phyloP scores from a whole-genome alignment of 1,140 invertebrate species.

The Caenorhabditis remanei region DNA sequence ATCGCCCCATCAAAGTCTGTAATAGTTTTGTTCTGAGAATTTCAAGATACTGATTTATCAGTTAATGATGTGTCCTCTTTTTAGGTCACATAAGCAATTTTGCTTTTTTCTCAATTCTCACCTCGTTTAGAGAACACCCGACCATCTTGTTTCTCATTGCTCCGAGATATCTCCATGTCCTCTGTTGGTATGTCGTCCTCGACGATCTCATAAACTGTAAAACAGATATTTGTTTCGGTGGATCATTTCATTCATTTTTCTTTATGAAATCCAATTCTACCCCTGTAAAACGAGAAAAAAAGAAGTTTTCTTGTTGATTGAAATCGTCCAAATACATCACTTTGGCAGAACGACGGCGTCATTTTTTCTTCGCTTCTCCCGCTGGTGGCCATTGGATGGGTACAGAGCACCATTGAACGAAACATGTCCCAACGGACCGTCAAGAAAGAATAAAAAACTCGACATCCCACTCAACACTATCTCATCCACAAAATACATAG shows the following conservation, averaged over 20 bases:
- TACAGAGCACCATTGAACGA: constrained; percentile 44
- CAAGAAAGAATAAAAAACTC: constrained; percentile 53
- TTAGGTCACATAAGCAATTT: no score
- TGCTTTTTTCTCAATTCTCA: background rate
- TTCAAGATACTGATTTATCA: background rate
- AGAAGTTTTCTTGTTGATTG: constrained; percentile 31
- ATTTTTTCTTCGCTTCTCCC: background rate
- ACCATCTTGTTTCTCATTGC: constrained; percentile 39
- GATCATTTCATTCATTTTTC: background rate
- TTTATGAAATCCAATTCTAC: background rate
- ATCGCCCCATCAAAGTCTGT: constrained; percentile 60
- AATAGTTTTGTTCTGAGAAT: background rate
- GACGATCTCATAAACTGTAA: constrained; percentile 49
- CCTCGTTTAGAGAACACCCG: constrained; percentile 33
- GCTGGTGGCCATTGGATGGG: background rate
- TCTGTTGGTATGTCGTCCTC: constrained; percentile 43
- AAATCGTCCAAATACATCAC: constrained; percentile 43
- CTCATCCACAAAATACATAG: constrained; percentile 26
- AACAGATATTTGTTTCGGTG: background rate
- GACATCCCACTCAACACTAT: constrained; percentile 45
- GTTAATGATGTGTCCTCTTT: no score
- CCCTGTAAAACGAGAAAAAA: background rate
- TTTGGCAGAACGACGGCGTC: constrained; percentile 7
- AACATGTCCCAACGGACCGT: constrained; percentile 27
- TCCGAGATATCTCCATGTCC: constrained; percentile 29